Evolutionary conservation across 2,113 vertebrate species (phyloP), one percentile per base, ranked within the genome.

Genomic region (Pelecanus crispus): DNA sequence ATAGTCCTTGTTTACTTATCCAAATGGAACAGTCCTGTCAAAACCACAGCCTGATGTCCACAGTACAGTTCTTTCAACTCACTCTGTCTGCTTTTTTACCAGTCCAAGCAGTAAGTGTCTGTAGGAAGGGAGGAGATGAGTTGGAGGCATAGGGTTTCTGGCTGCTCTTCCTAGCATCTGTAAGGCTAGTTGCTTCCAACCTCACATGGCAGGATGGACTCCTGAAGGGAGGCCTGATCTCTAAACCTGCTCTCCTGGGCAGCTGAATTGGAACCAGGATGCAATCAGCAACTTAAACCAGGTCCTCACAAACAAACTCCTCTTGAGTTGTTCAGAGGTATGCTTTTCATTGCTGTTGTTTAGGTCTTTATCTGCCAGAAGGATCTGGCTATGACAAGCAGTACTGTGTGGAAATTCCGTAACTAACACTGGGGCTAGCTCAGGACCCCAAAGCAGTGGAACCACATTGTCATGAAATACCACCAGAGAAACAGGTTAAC

Each of bases 1-100:
- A 1, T 79, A 92, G 78, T 88, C 42, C 25, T 92, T 82, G 44
- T 87, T 95, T 92, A 61, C 74, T 91, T 84, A 85, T 79, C 70
- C 62, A 77, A 77, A 62, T 7, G 34, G 25, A 81, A 40, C 47
- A 71, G 70, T 52, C 21, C 31, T 86, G 36, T 95, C 49, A 91
- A 94, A 96, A 79, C 62, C 66, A 89, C 36, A 80, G 53, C 8
- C 1, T 68, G 56, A 77, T 80, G 22, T 59, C 36, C 62, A 29
- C 21, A 67, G 52, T 61, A 40, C 40, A 65, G 16, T 32, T 74
- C 68, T 86, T 94, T 73, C 32, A 90, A 52, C n/a, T 86, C 32
- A 29, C 3, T 36, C 31, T 8, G 1, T 70, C 80, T 73, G 18
- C 13, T 75, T 74, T 91, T 81, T 58, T 11, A 58, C 38, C 24